Evolutionary conservation across 2,797 vertebrate species (phyloP), one percentile per base, ranked within the genome.

Genomic region (Tangara arthus): DNA sequence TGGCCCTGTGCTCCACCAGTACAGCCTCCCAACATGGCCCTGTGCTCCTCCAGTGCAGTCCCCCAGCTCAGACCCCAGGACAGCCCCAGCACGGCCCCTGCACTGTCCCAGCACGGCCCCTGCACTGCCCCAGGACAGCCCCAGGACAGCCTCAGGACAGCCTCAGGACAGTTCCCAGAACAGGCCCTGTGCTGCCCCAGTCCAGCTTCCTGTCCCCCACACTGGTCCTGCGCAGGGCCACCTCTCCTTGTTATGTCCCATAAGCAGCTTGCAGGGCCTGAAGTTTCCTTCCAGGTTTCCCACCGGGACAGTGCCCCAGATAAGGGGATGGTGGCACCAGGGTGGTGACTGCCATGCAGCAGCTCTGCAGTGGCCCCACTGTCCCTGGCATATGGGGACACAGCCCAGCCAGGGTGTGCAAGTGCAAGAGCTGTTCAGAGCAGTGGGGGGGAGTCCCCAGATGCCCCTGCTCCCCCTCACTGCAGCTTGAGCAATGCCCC

Each of bases 381-480:
- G 30, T 12, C 47, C 42, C 47, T 4, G 2, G 44, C 27, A 17
- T 4, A 1, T 0, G 17, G 28, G 24, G 41, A 52, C 37, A 30
- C 30, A 73, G 68, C 49, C 26, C 44, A 55, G 80, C 8, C 37
- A 2, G 28, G 46, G 17, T 6, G 41, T 56, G 41, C 17, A 26
- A 32, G 13, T 4, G 5, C 37, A 30, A 44, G 30, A 64, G 57
- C 37, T 87, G 79, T 49, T 87, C 9, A 2, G 32, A 82, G 55
- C 34, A 56, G 52, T 7, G 1, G 41, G 15, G 22, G 6, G 23
- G 19, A 89, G 41, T 16, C 44, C 56, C 14, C 4, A 60, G 1
- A 37, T 0, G 17, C 3, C 13, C 30, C 37, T 2, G 1, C 1
- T 70, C 8, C 44, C 44, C 22, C 34, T 47, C 15, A 2, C 11